Evolutionary conservation across 2,888 invertebrate species (phyloP).

Genomic region (Malacosoma neustria): DNA sequence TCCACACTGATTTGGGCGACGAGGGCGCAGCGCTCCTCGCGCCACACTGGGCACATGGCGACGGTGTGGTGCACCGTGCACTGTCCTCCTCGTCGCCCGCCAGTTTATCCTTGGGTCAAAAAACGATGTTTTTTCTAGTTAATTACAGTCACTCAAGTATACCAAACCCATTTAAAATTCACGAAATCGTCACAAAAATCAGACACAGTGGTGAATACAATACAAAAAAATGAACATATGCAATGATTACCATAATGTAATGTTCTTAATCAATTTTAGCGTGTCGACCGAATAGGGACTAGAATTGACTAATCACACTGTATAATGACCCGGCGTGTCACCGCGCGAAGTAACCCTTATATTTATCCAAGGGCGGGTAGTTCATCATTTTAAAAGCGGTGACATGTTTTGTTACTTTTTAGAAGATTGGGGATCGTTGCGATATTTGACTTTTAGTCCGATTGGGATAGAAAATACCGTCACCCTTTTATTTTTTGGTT

Average conservation of each 20-base stretch:
- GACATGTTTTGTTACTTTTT: conserved; percentile 35
- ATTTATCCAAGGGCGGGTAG: conserved; percentile 45
- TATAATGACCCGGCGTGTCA: conserved; percentile 38
- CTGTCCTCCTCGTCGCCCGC: too few species aligned
- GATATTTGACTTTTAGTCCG: conserved; percentile 10
- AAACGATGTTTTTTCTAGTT: too few species aligned
- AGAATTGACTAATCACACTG: conserved; percentile 62
- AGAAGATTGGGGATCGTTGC: conserved; percentile 12
- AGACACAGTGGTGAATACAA: conserved; percentile 14
- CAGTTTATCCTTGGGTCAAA: too few species aligned
- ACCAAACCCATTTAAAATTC: neutral
- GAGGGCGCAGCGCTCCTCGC: too few species aligned
- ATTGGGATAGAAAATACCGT: too few species aligned
- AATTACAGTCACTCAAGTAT: too few species aligned
- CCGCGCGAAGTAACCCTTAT: conserved; percentile 36
- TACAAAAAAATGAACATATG: conserved; percentile 52
- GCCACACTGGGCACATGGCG: too few species aligned
- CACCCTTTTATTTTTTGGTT: too few species aligned
- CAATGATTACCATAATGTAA: conserved; percentile 61
- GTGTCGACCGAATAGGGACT: conserved; percentile 28
- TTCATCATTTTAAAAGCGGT: conserved; percentile 44
- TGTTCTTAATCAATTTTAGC: conserved; percentile 58
- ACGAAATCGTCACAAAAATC: conserved; percentile 17
- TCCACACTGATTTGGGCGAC: too few species aligned
- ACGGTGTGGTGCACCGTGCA: too few species aligned